Base-by-base conservation (phyloP, 2,113 vertebrate species). In the Lutjanus erythropterus region DNA sequence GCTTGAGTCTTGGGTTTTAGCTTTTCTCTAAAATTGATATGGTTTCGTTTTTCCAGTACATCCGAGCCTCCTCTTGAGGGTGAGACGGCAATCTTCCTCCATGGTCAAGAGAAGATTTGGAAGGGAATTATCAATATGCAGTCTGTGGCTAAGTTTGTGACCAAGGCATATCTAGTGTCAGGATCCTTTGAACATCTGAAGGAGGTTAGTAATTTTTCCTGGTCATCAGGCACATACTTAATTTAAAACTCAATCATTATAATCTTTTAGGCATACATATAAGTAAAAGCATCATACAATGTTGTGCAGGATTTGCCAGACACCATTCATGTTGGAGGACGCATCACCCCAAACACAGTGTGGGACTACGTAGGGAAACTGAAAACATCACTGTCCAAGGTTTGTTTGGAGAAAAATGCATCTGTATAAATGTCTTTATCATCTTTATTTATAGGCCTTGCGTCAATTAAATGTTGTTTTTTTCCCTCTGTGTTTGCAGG, bases 81-180 rank as follows among this genome's bases (percentile, higher is more conserved):
- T 0, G 97, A 99, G 69, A 99, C 98, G 0, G 95, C 97, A 2
- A 93, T 97, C 81, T 99, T 99, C 72, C 95, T 99, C 50, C 97
- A 97, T 55, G 95, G 97, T n/a, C 96, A 98, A 91, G 97, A 92
- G 88, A 96, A 97, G 82, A 96, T 99, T 85, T 99, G 98, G 98
- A 99, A 98, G 94, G 98, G 98, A 67, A 97, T 99, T 53, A 97
- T 99, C 88, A 98, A 99, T 93, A 99, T 99, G 98, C 98, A 98
- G 6, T 94, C 95, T 3, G 98, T 99, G 70, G 98, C 98, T 1
- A 99, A 99, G 91, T 99, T 99, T 95, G 98, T 98, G 91, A 99
- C 98, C 58, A 99, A 99, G 87, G 98, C 98, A 0, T 99, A 97
- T 88, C 94, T 99, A 64, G 98, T 99, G 29, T 99, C 98, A 1